Conservation (phyloP, 2,888 invertebrate genomes). For the Clostera curtula region DNA sequence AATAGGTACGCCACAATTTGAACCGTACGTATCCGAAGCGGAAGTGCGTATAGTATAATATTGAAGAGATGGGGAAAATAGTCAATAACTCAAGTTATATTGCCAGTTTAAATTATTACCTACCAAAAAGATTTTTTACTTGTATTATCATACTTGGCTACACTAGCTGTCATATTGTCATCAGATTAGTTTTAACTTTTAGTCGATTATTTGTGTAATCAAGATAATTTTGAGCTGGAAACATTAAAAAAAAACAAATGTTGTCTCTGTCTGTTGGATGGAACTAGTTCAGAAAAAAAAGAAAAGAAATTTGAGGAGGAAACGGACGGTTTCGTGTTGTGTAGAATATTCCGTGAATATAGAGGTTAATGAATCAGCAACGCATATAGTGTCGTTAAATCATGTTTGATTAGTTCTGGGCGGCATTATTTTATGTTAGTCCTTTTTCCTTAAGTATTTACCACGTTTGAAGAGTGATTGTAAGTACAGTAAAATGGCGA, state of each 20-base stretch:
- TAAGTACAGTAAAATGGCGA: conserved; percentile 81
- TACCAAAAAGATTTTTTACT: conserved; percentile 12
- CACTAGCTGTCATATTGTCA: too few relatives aligned
- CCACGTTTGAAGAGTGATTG: conserved; percentile 47
- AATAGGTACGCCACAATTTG: conserved; percentile 7
- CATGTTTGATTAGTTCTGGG: conserved; percentile 60
- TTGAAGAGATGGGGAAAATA: conserved; percentile 15
- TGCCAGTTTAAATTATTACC: conserved; percentile 14
- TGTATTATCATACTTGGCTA: background rate
- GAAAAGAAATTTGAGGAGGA: conserved; percentile 45
- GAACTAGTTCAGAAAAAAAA: conserved; percentile 35
- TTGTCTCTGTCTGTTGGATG: conserved; percentile 18
- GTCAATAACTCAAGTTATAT: too few relatives aligned
- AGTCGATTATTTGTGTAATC: conserved; percentile 5
- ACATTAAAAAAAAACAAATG: conserved; percentile 9
- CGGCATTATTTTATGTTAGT: conserved; percentile 54
- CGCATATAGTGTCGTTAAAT: conserved; percentile 51
- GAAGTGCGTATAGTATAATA: conserved; percentile 16
- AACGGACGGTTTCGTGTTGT: conserved; percentile 53
- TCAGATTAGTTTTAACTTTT: too few relatives aligned
- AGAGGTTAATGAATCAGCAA: conserved; percentile 61
- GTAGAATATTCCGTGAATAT: conserved; percentile 51
- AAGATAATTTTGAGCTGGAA: conserved; percentile 10
- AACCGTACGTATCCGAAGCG: conserved; percentile 19
- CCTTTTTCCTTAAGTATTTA: conserved; percentile 61